These are phyloP conservation scores for Protomyctophum bolini DNA, from an alignment of 2,113 vertebrate species.

Conservation along the genomic window DNA sequence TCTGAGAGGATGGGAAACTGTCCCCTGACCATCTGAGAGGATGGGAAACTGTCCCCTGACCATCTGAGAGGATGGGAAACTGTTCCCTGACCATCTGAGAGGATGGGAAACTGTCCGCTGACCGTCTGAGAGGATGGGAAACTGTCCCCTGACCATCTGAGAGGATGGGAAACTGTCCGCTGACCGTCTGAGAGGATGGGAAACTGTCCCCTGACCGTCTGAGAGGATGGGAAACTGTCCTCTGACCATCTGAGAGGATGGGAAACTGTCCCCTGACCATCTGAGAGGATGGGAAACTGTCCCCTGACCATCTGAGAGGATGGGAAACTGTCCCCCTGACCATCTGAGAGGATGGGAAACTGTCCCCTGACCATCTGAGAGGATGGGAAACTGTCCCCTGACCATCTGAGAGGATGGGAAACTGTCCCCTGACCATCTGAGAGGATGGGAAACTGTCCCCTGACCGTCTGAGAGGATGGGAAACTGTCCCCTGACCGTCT, in stretches of 20 bases:
- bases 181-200: not conserved
- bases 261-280: too few relatives aligned
- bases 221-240: not conserved
- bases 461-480: not conserved
- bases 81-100: constrained; percentile 7
- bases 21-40: constrained; percentile 17
- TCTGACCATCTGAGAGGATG: constrained; percentile 11
- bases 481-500: constrained; percentile 13
- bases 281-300: too few relatives aligned
- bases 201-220: too few relatives aligned
- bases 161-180: too few relatives aligned
- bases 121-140: not conserved
- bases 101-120: constrained; percentile 2
- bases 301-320: not conserved
- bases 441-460: too few relatives aligned
- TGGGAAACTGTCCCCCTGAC: too few relatives aligned
- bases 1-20: constrained; percentile 5
- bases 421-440: not conserved
- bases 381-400: too few relatives aligned
- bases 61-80: too few relatives aligned
- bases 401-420: too few relatives aligned
- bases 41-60: too few relatives aligned
- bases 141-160: too few relatives aligned
- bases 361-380: constrained; percentile 15
- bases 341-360: too few relatives aligned